These are phyloP conservation scores for Baronia brevicornis DNA, from an alignment of 2,888 invertebrate genomes.

Conservation along the genomic window DNA sequence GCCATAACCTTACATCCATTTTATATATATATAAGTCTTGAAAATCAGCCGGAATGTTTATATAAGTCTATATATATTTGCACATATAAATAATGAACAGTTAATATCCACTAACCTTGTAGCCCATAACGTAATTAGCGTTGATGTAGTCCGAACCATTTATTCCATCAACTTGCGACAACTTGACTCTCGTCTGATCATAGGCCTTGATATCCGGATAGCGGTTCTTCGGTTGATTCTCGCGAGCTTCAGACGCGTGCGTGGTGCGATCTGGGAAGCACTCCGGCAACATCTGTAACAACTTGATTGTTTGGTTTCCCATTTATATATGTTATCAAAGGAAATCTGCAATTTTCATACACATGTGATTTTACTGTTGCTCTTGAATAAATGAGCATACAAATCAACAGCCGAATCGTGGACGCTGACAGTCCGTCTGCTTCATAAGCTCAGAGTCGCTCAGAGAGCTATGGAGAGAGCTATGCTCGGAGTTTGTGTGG, in stretches of 20 bases:
- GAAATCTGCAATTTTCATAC: too few relatives aligned
- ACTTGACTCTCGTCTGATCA: constrained; percentile 91
- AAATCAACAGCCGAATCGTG: too few relatives aligned
- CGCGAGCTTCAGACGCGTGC: constrained; percentile 88
- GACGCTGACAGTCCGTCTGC: too few relatives aligned
- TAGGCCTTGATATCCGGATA: constrained; percentile 96
- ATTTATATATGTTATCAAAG: constrained; percentile 18
- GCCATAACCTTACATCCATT: too few relatives aligned
- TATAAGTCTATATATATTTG: too few relatives aligned
- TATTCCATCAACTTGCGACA: constrained; percentile 85
- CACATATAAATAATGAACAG: neutral
- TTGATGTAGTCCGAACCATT: constrained; percentile 93
- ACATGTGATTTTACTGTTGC: too few relatives aligned
- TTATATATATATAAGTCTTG: too few relatives aligned
- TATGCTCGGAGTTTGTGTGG: too few relatives aligned
- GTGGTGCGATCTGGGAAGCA: constrained; percentile 91
- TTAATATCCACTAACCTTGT: constrained; percentile 72
- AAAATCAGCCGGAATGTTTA: too few relatives aligned
- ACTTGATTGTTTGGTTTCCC: constrained; percentile 29
- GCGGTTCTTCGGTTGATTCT: constrained; percentile 91
- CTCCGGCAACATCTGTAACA: constrained; percentile 83
- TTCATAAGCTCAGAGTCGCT: too few relatives aligned
- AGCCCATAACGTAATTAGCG: constrained; percentile 92
- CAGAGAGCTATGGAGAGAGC: too few relatives aligned
- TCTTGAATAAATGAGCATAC: too few relatives aligned